These are phyloP conservation scores for Eremophila alpestris DNA, from an alignment of 2,797 vertebrate genomes.

Conservation along the genomic window DNA sequence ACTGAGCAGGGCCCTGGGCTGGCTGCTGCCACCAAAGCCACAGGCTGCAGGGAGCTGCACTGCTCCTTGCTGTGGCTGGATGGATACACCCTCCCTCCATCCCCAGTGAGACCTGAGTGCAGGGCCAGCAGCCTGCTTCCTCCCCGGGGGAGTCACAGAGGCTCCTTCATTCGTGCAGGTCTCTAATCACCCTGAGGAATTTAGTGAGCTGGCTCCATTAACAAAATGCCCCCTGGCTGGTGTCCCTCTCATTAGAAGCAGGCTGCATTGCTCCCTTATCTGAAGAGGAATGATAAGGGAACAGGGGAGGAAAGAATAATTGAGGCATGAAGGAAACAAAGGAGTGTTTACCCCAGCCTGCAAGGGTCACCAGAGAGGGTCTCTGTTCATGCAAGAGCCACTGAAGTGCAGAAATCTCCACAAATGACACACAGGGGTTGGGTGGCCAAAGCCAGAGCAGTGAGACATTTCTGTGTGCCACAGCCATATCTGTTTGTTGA, in stretches of 20 bases:
- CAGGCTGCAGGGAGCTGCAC: neutral
- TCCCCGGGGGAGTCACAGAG: neutral
- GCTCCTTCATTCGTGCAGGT: neutral
- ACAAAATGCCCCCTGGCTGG: constrained; percentile 14
- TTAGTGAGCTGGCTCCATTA: neutral
- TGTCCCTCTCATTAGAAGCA: neutral
- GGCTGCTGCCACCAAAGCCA: neutral
- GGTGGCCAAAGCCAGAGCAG: neutral
- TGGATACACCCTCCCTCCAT: neutral
- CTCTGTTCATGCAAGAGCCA: neutral
- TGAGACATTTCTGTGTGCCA: neutral
- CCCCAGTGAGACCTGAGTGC: too few relatives aligned
- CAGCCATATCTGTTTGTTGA: neutral
- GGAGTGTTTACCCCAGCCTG: neutral
- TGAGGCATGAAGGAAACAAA: neutral
- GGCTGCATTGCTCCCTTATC: constrained; percentile 47
- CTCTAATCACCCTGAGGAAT: constrained; percentile 38
- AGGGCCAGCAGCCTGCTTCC: neutral
- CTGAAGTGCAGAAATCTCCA: neutral
- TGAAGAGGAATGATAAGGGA: constrained; percentile 12
- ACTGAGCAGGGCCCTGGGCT: neutral
- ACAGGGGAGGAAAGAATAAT: constrained; percentile 9
- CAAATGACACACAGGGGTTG: fast-evolving
- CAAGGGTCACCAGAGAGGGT: constrained; percentile 16
- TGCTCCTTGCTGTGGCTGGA: neutral